These are phyloP conservation scores for Zapornia atra DNA, from an alignment of 2,113 vertebrate genomes.

Conservation along the genomic window DNA sequence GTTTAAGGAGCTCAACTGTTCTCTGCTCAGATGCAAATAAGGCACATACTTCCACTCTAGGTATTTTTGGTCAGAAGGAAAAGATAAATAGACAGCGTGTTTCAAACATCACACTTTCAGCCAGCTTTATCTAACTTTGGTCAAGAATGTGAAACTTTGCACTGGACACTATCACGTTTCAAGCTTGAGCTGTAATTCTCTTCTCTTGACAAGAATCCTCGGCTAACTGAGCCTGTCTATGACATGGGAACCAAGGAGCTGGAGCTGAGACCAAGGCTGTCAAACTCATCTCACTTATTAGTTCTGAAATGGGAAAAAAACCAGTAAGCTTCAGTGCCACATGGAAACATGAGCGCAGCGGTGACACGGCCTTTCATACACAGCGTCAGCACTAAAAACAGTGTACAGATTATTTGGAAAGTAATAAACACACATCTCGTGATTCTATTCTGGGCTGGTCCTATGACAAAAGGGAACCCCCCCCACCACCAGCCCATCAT, in stretches of 20 bases:
- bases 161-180: background rate
- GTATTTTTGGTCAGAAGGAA: slow-evolving; percentile 46
- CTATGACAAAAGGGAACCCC: background rate
- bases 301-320: slow-evolving; percentile 15
- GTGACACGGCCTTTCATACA: slow-evolving; percentile 6
- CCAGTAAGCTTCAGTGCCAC: slow-evolving; percentile 8
- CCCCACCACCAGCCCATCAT: background rate
- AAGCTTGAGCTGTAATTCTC: background rate
- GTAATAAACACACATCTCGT: background rate
- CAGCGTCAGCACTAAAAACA: background rate
- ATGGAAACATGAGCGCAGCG: background rate
- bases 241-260: slow-evolving; percentile 44
- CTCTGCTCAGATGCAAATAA: background rate
- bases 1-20: slow-evolving; percentile 13
- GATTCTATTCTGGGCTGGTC: slow-evolving; percentile 14
- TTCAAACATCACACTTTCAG: background rate
- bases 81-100: slow-evolving; percentile 16
- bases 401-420: slow-evolving; percentile 38
- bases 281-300: slow-evolving; percentile 27
- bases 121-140: slow-evolving; percentile 39
- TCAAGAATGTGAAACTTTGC: slow-evolving; percentile 43
- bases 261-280: slow-evolving; percentile 11
- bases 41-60: slow-evolving; percentile 2
- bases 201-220: slow-evolving; percentile 33
- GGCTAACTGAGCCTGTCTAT: background rate